A percentile compares a stretch with the other conserved stretches of the same genome.
Evolutionary conservation across 2,113 vertebrate species (phyloP).

Genomic region (Forbesichthys agassizii): DNA sequence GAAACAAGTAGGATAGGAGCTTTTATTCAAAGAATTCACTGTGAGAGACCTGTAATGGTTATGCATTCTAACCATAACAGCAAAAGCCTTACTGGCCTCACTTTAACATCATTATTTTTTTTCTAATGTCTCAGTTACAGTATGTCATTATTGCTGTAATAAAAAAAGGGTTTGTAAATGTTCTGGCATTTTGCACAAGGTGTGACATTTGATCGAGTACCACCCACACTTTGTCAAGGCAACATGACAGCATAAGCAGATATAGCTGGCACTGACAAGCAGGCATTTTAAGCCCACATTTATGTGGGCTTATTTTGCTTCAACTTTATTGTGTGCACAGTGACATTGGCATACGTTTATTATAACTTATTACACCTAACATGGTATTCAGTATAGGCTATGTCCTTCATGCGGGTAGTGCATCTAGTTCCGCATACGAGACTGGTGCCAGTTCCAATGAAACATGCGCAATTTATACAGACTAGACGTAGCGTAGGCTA

Average conservation of each 20-base stretch:
- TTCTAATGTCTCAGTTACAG: no score
- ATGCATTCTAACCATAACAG: no score
- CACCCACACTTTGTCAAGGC: not conserved
- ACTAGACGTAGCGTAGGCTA: not conserved
- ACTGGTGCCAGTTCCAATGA: no score
- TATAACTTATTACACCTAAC: slow-evolving; percentile 8
- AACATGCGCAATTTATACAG: no score
- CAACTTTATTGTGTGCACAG: slow-evolving; percentile 15
- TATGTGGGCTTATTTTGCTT: not conserved
- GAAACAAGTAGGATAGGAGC: no score
- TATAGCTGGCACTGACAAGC: not conserved
- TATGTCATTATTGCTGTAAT: not conserved
- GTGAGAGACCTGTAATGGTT: no score
- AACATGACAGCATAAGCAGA: slow-evolving; percentile 21
- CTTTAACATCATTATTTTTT: not conserved
- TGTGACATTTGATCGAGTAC: not conserved
- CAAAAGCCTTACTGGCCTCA: not conserved
- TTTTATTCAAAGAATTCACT: no score
- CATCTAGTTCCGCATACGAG: no score
- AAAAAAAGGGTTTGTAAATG: not conserved
- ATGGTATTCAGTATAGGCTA: not conserved
- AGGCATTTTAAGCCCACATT: not conserved
- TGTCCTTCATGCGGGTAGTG: no score
- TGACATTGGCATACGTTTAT: slow-evolving; percentile 21
- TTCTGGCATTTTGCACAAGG: not conserved